phyloP scores from a whole-genome alignment of 2,797 vertebrate species.

The Hypotaenidia philippensis region DNA sequence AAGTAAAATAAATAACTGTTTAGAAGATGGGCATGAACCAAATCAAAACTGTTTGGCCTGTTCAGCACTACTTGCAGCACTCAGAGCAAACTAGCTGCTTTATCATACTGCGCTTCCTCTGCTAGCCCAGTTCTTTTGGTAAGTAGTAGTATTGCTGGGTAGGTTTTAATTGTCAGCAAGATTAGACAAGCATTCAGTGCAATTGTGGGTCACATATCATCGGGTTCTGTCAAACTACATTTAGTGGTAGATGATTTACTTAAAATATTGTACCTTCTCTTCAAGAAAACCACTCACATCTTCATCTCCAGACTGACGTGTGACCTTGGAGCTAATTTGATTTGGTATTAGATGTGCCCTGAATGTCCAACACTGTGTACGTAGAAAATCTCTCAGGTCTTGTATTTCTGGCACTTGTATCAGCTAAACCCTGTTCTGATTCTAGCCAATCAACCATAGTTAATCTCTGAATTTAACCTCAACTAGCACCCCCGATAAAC shows the following conservation, averaged over 20 bases:
- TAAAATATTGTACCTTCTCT: neutral
- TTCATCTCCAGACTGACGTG: neutral
- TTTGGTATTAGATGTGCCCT: neutral
- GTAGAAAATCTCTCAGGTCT: neutral
- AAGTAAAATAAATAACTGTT: neutral
- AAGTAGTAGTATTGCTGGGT: neutral
- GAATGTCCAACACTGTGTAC: neutral
- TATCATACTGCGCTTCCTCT: neutral
- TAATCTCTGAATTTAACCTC: neutral
- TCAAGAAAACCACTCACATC: neutral
- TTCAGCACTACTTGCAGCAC: neutral
- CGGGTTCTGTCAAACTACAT: neutral
- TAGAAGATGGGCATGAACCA: neutral
- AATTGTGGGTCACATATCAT: neutral
- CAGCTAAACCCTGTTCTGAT: neutral
- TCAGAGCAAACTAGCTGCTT: neutral
- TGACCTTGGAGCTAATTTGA: neutral
- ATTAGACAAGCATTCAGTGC: neutral
- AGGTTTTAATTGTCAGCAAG: neutral
- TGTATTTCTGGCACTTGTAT: neutral
- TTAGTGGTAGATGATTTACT: neutral
- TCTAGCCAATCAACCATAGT: neutral
- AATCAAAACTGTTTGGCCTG: neutral
- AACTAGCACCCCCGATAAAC: neutral
- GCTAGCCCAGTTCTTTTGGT: neutral